Evolutionary conservation across 2,888 invertebrate genomes (phyloP).

Genomic region (Camptogramma bilineatum): DNA sequence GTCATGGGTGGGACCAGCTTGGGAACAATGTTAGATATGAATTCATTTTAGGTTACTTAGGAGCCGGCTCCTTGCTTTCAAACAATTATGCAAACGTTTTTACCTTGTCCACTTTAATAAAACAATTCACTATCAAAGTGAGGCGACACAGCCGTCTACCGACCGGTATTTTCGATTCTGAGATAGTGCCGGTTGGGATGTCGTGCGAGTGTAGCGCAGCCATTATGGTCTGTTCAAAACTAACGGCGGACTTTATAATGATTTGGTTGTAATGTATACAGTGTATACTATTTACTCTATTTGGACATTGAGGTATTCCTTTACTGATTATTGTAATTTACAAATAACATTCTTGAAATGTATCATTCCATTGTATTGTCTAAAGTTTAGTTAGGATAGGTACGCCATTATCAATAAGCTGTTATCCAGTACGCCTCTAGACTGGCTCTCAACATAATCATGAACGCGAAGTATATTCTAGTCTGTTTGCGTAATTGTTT

Average conservation of each 20-base stretch:
- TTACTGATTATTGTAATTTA: constrained; percentile 60
- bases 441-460: constrained; percentile 44
- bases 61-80: constrained; percentile 65
- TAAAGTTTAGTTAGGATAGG: constrained; percentile 83
- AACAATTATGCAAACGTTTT: constrained; percentile 70
- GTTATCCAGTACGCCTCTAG: constrained; percentile 41
- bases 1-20: constrained; percentile 86
- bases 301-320: constrained; percentile 48
- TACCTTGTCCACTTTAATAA: constrained; percentile 53
- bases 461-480: constrained; percentile 45
- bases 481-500: constrained; percentile 75
- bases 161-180: background rate
- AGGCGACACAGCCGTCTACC: background rate
- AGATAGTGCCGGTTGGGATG: background rate
- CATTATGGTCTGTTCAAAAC: constrained; percentile 38
- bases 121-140: constrained; percentile 43
- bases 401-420: constrained; percentile 74
- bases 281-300: constrained; percentile 44
- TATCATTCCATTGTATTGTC: constrained; percentile 84
- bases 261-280: constrained; percentile 41
- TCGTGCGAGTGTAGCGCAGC: background rate
- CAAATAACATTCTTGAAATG: constrained; percentile 82
- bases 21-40: constrained; percentile 84
- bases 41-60: constrained; percentile 76
- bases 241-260: constrained; percentile 44